Percentiles rank a stretch among this genome's conserved stretches.
Conservation (phyloP, 2,888 invertebrate species). For the Ormyrus rosae region DNA sequence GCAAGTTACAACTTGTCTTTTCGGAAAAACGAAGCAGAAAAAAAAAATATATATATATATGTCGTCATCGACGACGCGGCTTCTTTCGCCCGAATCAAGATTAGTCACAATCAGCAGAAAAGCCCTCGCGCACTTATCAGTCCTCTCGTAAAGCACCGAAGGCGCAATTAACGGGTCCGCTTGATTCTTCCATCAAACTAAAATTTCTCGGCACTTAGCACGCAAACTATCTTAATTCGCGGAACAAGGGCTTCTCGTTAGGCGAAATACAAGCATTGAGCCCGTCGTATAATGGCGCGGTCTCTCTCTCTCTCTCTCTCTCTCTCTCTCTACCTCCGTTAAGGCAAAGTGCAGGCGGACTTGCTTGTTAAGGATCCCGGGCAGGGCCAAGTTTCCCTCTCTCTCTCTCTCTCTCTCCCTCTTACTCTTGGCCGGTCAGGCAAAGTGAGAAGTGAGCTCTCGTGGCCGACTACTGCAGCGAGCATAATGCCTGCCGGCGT, state of each 20-base stretch:
- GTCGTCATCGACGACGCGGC: too few relatives aligned
- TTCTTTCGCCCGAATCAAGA: too few relatives aligned
- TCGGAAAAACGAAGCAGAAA: too few relatives aligned
- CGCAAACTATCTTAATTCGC: conserved; percentile 48
- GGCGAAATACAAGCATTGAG: conserved; percentile 44
- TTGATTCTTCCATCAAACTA: conserved; percentile 2
- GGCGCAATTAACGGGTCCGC: conserved; percentile 1
- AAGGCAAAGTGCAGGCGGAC: conserved; percentile 7
- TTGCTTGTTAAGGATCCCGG: conserved; percentile 39
- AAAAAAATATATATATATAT: too few relatives aligned
- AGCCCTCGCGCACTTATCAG: background rate
- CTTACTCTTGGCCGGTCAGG: conserved; percentile 14
- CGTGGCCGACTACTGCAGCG: conserved; percentile 2
- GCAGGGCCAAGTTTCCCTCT: conserved; percentile 38
- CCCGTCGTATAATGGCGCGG: conserved; percentile 18
- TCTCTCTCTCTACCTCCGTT: background rate
- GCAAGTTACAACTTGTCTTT: too few relatives aligned
- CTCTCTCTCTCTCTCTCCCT: background rate
- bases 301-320: background rate
- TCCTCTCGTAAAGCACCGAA: too few relatives aligned
- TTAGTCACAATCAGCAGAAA: background rate
- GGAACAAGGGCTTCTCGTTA: conserved; percentile 52
- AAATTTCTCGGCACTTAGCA: conserved; percentile 34
- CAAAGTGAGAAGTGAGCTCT: conserved; percentile 27
- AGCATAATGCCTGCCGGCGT: conserved; percentile 46